phyloP scores from a whole-genome alignment of 2,113 vertebrate species.

The Sander vitreus region DNA sequence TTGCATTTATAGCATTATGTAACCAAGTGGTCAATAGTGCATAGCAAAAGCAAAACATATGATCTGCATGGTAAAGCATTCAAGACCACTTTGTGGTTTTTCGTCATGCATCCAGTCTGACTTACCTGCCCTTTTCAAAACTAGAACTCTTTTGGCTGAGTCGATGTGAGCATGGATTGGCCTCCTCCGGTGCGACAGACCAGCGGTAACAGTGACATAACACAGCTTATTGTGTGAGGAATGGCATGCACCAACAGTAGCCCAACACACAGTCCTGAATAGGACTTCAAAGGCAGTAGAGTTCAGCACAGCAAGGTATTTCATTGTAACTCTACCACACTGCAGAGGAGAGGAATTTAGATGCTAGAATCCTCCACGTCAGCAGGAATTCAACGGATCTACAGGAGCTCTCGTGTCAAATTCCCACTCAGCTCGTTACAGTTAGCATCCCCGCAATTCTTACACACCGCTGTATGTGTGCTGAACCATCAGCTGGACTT shows the following conservation, averaged over 20 bases:
- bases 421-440: conserved; percentile 53
- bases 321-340: conserved; percentile 52
- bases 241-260: conserved; percentile 55
- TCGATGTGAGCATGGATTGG: background rate
- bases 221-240: conserved; percentile 57
- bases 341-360: conserved; percentile 43
- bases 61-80: conserved; percentile 39
- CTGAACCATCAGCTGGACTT: conserved; percentile 65
- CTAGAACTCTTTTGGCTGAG: conserved; percentile 28
- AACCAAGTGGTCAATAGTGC: conserved; percentile 28
- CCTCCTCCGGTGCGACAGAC: conserved; percentile 44
- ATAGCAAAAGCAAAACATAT: conserved; percentile 22
- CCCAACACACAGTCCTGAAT: conserved; percentile 31
- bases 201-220: conserved; percentile 65
- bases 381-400: conserved; percentile 49
- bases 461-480: conserved; percentile 59
- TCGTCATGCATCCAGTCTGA: background rate
- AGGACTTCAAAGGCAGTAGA: conserved; percentile 52
- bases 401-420: conserved; percentile 38
- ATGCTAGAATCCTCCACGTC: conserved; percentile 49
- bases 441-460: conserved; percentile 56
- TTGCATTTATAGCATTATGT: conserved; percentile 28
- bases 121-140: conserved; percentile 1
- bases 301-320: conserved; percentile 59
- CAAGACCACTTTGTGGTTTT: conserved; percentile 31